Evolutionary conservation across 2,888 invertebrate species (phyloP).

Genomic region (Apamea crenata): DNA sequence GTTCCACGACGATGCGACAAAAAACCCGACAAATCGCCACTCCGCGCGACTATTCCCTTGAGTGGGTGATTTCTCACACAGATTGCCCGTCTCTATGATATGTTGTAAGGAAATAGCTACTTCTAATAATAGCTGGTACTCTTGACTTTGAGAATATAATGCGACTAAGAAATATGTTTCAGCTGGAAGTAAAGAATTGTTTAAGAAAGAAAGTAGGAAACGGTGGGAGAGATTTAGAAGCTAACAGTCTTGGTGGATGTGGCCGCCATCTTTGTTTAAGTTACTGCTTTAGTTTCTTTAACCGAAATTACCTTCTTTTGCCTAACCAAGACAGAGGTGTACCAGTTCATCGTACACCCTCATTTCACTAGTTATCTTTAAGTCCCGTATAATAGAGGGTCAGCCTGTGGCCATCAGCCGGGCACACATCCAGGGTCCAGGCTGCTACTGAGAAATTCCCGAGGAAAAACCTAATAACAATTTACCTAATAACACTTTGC

Average conservation of each 20-base stretch:
- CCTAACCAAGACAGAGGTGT: not conserved
- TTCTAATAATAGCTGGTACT: constrained; percentile 52
- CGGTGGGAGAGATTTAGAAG: constrained; percentile 1
- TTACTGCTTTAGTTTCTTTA: not conserved
- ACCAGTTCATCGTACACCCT: not conserved
- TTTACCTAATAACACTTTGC: not conserved
- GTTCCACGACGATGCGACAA: constrained; percentile 69
- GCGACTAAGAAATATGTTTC: constrained; percentile 46
- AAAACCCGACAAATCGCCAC: constrained; percentile 76
- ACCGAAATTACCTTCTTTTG: too few relatives aligned
- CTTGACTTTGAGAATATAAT: constrained; percentile 56
- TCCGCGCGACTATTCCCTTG: constrained; percentile 65
- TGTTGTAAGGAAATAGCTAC: constrained; percentile 63
- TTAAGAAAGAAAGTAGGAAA: not conserved
- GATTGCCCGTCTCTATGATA: constrained; percentile 67
- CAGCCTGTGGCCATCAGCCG: not conserved
- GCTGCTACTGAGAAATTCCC: not conserved
- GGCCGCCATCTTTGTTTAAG: not conserved
- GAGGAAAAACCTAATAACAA: not conserved
- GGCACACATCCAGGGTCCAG: not conserved
- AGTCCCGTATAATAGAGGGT: not conserved
- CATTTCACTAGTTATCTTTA: not conserved
- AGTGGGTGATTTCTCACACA: constrained; percentile 69
- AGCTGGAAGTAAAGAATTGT: constrained; percentile 27
- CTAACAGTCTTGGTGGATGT: not conserved